These are phyloP conservation scores for Troilus luridus DNA, from an alignment of 2,888 invertebrate genomes.

Conservation along the genomic window DNA sequence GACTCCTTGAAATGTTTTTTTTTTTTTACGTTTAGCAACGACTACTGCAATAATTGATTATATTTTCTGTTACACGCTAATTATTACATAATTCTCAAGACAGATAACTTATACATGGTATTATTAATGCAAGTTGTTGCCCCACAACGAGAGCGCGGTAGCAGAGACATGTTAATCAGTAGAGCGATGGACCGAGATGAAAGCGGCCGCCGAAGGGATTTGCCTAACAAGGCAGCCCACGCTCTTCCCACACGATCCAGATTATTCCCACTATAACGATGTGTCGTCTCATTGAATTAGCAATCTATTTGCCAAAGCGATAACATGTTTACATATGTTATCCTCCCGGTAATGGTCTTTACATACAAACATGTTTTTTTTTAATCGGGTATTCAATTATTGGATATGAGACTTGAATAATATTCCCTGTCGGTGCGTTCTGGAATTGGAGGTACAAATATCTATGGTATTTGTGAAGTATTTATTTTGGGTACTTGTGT, in stretches of 20 bases:
- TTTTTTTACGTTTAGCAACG: not conserved
- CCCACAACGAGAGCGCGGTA: not conserved
- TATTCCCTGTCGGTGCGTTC: not conserved
- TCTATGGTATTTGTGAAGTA: no score
- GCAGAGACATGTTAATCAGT: constrained; percentile 38
- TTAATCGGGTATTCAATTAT: not conserved
- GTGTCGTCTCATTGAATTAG: constrained; percentile 16
- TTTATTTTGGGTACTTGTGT: no score
- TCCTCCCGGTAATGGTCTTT: not conserved
- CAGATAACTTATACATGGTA: not conserved
- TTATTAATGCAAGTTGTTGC: not conserved
- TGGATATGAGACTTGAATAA: not conserved
- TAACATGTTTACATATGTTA: constrained; percentile 34
- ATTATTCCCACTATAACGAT: constrained; percentile 31
- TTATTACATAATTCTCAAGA: not conserved
- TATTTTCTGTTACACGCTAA: not conserved
- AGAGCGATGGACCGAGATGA: not conserved
- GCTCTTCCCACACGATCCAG: not conserved
- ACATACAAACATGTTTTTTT: constrained; percentile 10
- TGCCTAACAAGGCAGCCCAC: constrained; percentile 35
- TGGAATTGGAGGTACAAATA: not conserved
- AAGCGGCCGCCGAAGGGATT: constrained; percentile 20
- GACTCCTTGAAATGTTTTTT: no score
- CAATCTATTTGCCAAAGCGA: constrained; percentile 29
- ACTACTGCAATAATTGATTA: not conserved